Percentiles rank a stretch among this genome's conserved stretches.
Conservation (phyloP, 2,888 invertebrate species). For the Apamea sordens region DNA sequence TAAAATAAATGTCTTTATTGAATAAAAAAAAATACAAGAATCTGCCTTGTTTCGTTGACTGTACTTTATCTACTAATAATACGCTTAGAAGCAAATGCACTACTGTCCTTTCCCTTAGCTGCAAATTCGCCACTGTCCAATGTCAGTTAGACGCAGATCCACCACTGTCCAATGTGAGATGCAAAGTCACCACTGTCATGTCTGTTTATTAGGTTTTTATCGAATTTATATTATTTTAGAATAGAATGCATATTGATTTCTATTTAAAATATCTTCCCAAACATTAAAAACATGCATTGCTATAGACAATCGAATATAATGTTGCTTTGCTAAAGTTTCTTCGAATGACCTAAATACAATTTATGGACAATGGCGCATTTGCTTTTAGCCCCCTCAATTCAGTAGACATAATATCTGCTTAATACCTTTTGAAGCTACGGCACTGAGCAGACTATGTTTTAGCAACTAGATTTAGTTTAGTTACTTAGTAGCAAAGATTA, state of each 20-base stretch:
- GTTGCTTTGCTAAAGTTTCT: slow-evolving; percentile 54
- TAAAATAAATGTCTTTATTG: slow-evolving; percentile 1
- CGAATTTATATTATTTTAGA: slow-evolving; percentile 22
- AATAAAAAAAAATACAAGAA: slow-evolving; percentile 12
- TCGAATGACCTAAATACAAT: slow-evolving; percentile 15
- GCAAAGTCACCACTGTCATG: slow-evolving; percentile 25
- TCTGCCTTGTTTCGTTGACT: slow-evolving; percentile 24
- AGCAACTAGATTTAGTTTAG: no score
- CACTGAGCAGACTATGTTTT: no score
- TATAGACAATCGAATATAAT: slow-evolving; percentile 42
- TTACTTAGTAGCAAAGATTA: no score
- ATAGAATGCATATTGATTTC: slow-evolving; percentile 25
- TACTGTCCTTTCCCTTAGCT: slow-evolving; percentile 3
- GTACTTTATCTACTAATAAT: slow-evolving; percentile 18
- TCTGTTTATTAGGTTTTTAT: slow-evolving; percentile 19
- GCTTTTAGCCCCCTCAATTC: slow-evolving; percentile 1
- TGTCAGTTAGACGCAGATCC: slow-evolving; percentile 10
- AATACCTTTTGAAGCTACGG: no score
- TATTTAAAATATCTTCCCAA: slow-evolving; percentile 27
- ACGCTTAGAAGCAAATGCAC: slow-evolving; percentile 7
- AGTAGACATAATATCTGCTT: no score
- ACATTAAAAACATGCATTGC: slow-evolving; percentile 30
- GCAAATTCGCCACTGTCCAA: slow-evolving; percentile 5
- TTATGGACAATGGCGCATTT: slow-evolving; percentile 15
- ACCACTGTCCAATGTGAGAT: slow-evolving; percentile 24